Evolutionary conservation across 2,888 invertebrate species (phyloP), one percentile per base, ranked within the genome.

Genomic region (Bibio marci): DNA sequence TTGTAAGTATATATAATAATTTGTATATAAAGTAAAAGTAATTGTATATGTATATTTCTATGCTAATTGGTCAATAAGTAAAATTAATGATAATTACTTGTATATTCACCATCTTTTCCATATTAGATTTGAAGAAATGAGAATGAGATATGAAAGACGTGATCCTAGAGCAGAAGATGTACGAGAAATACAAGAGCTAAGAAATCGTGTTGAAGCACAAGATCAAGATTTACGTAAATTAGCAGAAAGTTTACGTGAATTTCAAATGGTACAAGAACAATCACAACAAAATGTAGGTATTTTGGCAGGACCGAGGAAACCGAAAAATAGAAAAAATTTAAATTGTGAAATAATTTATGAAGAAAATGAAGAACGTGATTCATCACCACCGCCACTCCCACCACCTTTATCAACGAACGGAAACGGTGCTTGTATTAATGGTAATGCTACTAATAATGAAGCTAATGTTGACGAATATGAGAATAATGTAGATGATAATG

Each of bases 81-180:
- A 13, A 11, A 28, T n/a, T 15, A 33, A 31, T 41, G 37, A 27
- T 11, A 22, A 28, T 19, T 26, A n/a, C n/a, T n/a, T n/a, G n/a
- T 39, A 38, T 14, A 27, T 27, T 26, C 3, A 10, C 8, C 11
- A n/a, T n/a, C n/a, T 17, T 18, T 14, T 42, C 2, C 38, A 35
- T 47, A 45, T 17, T 33, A 70, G 70, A 46, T 70, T 70, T 47
- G 70, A 70, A 50, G 70, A 70, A 54, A 69, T 70, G 52, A 62
- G 70, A 41, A 62, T 65, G 55, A 60, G 69, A 17, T 70, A 70
- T 43, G 70, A 70, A 50, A 55, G 67, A 32, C 58, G 70, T 11
- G 70, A 70, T 52, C 69, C 70, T 2, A 58, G 69, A 2, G 58
- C 63, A 10, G 70, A 71, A 53, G 71, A 71, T 50, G 46, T 70